phyloP scores from a whole-genome alignment of 2,888 invertebrate species.

The Scaptomyza tumidula region DNA sequence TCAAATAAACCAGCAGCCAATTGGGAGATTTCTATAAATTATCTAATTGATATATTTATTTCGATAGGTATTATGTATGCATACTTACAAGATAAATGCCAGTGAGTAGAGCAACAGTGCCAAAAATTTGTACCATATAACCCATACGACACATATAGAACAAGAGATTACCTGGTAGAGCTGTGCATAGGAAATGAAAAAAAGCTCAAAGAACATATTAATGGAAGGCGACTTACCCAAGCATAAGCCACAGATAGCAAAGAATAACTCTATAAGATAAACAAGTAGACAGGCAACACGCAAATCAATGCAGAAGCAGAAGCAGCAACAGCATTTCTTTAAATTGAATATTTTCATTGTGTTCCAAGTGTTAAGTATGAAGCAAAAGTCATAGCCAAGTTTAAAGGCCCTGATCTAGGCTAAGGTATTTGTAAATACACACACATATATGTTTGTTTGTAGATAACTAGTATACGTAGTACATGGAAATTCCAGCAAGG shows the following conservation, averaged over 20 bases:
- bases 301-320: constrained; percentile 18
- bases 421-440: constrained; percentile 24
- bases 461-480: constrained; percentile 15
- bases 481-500: constrained; percentile 55
- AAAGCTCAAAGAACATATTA: not conserved
- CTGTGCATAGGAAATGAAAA: not conserved
- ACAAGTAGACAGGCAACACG: not conserved
- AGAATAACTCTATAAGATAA: constrained; percentile 20
- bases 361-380: constrained; percentile 11
- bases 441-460: constrained; percentile 3
- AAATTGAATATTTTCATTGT: not conserved
- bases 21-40: constrained; percentile 36
- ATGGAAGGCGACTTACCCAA: constrained; percentile 39
- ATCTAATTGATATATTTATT: not conserved
- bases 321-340: constrained; percentile 42
- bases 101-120: too few relatives aligned
- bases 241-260: constrained; percentile 22
- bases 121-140: constrained; percentile 8
- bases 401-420: constrained; percentile 14
- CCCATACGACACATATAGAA: constrained; percentile 27
- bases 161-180: not conserved
- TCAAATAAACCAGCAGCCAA: constrained; percentile 27
- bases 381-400: constrained; percentile 43
- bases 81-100: too few relatives aligned
- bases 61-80: too few relatives aligned